Conservation (phyloP, 2,113 vertebrate genomes). For the Okapia johnstoni region DNA sequence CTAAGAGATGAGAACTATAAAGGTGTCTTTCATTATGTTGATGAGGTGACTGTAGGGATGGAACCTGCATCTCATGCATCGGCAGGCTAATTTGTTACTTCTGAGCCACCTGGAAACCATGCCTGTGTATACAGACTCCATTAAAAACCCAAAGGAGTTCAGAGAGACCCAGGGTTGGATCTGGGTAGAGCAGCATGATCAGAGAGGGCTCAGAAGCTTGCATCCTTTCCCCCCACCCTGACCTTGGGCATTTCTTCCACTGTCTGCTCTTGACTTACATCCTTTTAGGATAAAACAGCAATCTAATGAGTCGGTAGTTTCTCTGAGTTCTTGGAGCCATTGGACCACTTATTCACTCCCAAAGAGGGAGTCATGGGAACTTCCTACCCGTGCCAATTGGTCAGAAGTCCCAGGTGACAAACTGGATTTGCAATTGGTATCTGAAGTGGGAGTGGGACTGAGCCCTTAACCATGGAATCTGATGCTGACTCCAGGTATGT, state of each 20-base stretch:
- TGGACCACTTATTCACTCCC: neutral
- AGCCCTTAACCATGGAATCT: neutral
- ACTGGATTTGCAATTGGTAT: neutral
- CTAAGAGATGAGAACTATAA: neutral
- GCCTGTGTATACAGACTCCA: neutral
- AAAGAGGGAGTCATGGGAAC: neutral
- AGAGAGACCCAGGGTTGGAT: neutral
- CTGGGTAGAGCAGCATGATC: neutral
- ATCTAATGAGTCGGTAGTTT: neutral
- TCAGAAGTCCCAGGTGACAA: neutral
- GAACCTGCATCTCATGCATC: neutral
- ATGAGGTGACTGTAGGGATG: neutral
- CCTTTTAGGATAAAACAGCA: neutral
- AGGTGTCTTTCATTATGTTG: neutral
- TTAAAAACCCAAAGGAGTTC: neutral
- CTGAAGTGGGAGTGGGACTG: neutral
- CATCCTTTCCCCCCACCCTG: neutral
- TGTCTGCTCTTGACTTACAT: neutral
- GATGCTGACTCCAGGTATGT: neutral
- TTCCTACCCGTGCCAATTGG: neutral
- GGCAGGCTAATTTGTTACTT: neutral
- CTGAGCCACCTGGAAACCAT: neutral
- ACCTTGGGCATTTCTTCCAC: neutral
- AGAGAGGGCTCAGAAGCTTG: neutral
- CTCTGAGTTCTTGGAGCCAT: neutral